A percentile compares a stretch with the other conserved stretches of the same genome.
phyloP scores from a whole-genome alignment of 30 jellyfish, hydroid and myxozoan species.

The Phacellophora camtschatica region DNA sequence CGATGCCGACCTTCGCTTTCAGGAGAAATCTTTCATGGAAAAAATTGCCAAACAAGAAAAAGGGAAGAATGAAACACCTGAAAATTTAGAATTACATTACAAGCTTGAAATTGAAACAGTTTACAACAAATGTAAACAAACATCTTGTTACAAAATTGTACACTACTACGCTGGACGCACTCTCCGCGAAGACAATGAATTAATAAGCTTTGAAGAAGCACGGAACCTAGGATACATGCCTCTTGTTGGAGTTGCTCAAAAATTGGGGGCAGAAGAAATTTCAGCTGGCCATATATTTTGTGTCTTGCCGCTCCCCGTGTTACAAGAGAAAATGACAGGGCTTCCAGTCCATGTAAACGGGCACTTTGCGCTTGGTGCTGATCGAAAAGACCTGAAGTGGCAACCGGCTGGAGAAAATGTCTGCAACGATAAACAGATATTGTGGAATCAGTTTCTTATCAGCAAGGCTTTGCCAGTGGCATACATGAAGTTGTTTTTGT shows the following conservation, averaged over 20 bases:
- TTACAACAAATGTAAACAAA: background rate
- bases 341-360: conserved; percentile 90
- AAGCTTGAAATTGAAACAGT: conserved; percentile 8
- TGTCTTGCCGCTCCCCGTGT: conserved; percentile 73
- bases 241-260: conserved; percentile 62
- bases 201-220: conserved; percentile 13
- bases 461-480: conserved; percentile 51
- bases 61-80: background rate
- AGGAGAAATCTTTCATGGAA: background rate
- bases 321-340: conserved; percentile 49
- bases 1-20: background rate
- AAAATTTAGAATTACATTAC: background rate
- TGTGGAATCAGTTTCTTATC: conserved; percentile 66
- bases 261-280: background rate
- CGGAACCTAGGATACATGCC: conserved; percentile 49
- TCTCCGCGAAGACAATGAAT: conserved; percentile 1
- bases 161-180: conserved; percentile 19
- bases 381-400: conserved; percentile 85
- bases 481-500: conserved; percentile 14
- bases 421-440: conserved; percentile 46
- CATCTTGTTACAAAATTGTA: background rate
- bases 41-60: background rate
- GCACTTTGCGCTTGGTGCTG: conserved; percentile 78
- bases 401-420: conserved; percentile 2
- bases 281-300: conserved; percentile 78